A percentile compares a stretch with the other conserved stretches of the same genome.
phyloP scores from a whole-genome alignment of 2,113 vertebrate species.

The Globicephala melas region DNA sequence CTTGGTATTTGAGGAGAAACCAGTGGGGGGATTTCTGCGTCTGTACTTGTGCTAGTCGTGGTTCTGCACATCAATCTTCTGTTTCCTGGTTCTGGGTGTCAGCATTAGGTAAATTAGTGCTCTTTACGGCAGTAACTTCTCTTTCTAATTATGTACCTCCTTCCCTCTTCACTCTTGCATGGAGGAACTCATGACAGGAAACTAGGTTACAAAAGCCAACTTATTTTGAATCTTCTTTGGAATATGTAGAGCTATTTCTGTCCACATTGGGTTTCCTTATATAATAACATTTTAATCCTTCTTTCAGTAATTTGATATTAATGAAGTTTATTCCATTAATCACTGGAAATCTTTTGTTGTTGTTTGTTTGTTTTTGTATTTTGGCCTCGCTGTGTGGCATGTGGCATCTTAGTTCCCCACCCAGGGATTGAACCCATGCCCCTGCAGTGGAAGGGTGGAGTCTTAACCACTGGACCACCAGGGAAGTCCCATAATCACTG shows the following conservation, averaged over 20 bases:
- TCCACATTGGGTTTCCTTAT: neutral
- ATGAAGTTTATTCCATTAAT: neutral
- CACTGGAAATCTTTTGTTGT: neutral
- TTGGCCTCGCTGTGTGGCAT: too few species aligned
- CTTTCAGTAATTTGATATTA: neutral
- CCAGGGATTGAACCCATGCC: too few species aligned
- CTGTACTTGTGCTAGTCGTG: neutral
- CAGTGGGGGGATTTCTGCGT: neutral
- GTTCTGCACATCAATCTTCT: neutral
- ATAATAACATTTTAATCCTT: neutral
- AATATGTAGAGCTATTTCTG: neutral
- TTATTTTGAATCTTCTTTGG: conserved; percentile 15
- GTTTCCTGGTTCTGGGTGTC: neutral
- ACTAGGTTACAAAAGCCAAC: neutral
- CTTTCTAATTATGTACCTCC: neutral
- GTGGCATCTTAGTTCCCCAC: too few species aligned
- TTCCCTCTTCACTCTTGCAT: neutral
- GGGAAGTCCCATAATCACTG: neutral
- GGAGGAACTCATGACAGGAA: neutral
- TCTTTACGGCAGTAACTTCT: neutral
- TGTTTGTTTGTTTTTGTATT: too few species aligned
- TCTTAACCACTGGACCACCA: too few species aligned
- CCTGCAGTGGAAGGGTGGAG: too few species aligned
- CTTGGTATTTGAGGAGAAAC: neutral
- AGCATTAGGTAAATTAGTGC: neutral